Conservation (phyloP, 2,888 invertebrate genomes). For the Tetramorium bicarinatum region DNA sequence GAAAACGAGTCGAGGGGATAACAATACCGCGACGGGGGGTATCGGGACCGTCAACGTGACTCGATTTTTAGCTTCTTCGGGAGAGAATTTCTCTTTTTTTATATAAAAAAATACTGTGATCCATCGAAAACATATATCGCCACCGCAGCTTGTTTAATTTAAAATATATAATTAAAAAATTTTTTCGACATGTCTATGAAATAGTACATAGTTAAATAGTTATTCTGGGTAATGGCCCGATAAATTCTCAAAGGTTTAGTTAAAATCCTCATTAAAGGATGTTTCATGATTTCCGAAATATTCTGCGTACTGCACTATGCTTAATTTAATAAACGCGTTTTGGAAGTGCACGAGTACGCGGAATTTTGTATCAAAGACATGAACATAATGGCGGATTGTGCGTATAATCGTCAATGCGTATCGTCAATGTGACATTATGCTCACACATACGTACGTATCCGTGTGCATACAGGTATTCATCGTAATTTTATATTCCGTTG, state of each 20-base stretch:
- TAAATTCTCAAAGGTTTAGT: constrained; percentile 45
- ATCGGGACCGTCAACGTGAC: not conserved
- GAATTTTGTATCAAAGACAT: constrained; percentile 56
- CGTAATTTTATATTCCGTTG: constrained; percentile 55
- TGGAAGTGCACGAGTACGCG: constrained; percentile 36
- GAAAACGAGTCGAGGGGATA: constrained; percentile 41
- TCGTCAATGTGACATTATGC: constrained; percentile 22
- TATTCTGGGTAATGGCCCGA: constrained; percentile 20
- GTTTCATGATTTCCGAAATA: constrained; percentile 50
- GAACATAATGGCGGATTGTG: constrained; percentile 55
- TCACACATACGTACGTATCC: not conserved
- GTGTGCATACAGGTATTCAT: not conserved
- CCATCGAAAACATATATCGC: not conserved
- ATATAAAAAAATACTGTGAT: not conserved
- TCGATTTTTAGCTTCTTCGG: not conserved
- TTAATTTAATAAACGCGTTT: constrained; percentile 52
- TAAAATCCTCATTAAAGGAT: constrained; percentile 48
- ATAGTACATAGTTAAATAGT: constrained; percentile 19
- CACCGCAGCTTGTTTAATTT: not conserved
- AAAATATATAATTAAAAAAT: not conserved
- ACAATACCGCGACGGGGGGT: not conserved
- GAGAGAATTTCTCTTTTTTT: not conserved
- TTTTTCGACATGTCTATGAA: not conserved
- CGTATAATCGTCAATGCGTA: constrained; percentile 48
- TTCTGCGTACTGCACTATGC: constrained; percentile 31